A percentile compares a stretch with the other conserved stretches of the same genome.
phyloP scores from a whole-genome alignment of 1,140 invertebrate genomes.

The Pseudomyrmex concolor region DNA sequence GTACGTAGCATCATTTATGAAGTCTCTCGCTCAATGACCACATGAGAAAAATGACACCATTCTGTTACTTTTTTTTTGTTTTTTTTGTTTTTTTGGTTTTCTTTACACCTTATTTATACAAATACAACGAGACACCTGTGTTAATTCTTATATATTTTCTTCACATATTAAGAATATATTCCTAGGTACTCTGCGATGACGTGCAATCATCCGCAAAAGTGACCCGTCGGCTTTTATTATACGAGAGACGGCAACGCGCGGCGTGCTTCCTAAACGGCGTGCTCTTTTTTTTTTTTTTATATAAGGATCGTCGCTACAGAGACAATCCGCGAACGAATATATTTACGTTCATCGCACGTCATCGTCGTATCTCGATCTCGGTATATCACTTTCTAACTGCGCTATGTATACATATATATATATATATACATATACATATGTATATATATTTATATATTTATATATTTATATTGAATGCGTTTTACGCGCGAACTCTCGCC shows the following conservation, averaged over 20 bases:
- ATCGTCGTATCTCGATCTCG: slow-evolving; percentile 38
- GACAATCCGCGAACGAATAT: slow-evolving; percentile 21
- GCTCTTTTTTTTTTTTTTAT: too few relatives aligned
- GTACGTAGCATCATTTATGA: slow-evolving; percentile 70
- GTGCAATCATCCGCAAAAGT: slow-evolving; percentile 73
- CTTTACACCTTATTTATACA: slow-evolving; percentile 78
- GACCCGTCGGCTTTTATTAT: slow-evolving; percentile 64
- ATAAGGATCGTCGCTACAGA: background rate
- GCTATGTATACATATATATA: slow-evolving; percentile 50
- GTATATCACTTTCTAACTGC: slow-evolving; percentile 62
- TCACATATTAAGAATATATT: slow-evolving; percentile 81
- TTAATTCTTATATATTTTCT: slow-evolving; percentile 74
- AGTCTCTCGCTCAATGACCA: slow-evolving; percentile 76
- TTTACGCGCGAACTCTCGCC: slow-evolving; percentile 27
- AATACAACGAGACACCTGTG: slow-evolving; percentile 80
- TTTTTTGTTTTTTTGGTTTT: background rate
- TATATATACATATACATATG: slow-evolving; percentile 40
- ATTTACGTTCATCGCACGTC: slow-evolving; percentile 61
- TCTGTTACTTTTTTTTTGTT: slow-evolving; percentile 46
- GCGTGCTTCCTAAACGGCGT: background rate
- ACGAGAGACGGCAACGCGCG: slow-evolving; percentile 34
- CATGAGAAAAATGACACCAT: slow-evolving; percentile 73
- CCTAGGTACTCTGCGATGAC: slow-evolving; percentile 77
- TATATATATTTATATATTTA: slow-evolving; percentile 43
- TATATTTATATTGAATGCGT: slow-evolving; percentile 59